Evolutionary conservation across 1,140 invertebrate species (phyloP), one percentile per base, ranked within the genome.

Genomic region (Pogonomyrmex californicus): DNA sequence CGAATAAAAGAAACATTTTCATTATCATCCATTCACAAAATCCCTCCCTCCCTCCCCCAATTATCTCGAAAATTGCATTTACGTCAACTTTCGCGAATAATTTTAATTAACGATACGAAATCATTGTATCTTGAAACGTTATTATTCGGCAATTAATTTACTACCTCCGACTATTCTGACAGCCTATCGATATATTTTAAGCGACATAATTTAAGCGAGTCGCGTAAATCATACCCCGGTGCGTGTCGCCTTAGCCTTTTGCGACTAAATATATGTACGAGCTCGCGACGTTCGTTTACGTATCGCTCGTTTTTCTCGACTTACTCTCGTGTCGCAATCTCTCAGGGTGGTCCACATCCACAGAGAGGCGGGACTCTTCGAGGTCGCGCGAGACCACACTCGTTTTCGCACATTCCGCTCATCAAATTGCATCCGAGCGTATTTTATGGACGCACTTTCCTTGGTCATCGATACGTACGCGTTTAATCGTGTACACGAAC

Each of bases 301-400:
- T 78, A 87, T 75, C 58, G 56, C 30, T 83, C 86, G 79, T 90
- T 89, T 90, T 82, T 70, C 47, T 33, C 38, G 60, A 12, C 41
- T n/a, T 30, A 30, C 17, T 78, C 51, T 73, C 78, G 85, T 90
- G 89, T 90, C 88, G 89, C 86, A 89, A 90, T 85, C 77, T 85
- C 68, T 79, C 89, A 90, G 79, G 88, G 89, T 89, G 89, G 89
- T 89, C 89, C 86, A 90, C 86, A 90, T 89, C 88, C 23, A 23
- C 23, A 23, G 85, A 47, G 87, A 47, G 60, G 73, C 68, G 79
- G 78, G 60, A 90, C 76, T 44, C 49, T 65, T 90, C 89, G 89
- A 90, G 89, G 89, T 63, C 86, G 86, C 58, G 44, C 33, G 58
- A 63, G 81, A 90, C 78, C 88, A 81, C 73, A 65, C 36, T 79